Evolutionary conservation across 2,113 vertebrate genomes (phyloP), one percentile per base, ranked within the genome.

Genomic region (Protobothrops flavoviridis): DNA sequence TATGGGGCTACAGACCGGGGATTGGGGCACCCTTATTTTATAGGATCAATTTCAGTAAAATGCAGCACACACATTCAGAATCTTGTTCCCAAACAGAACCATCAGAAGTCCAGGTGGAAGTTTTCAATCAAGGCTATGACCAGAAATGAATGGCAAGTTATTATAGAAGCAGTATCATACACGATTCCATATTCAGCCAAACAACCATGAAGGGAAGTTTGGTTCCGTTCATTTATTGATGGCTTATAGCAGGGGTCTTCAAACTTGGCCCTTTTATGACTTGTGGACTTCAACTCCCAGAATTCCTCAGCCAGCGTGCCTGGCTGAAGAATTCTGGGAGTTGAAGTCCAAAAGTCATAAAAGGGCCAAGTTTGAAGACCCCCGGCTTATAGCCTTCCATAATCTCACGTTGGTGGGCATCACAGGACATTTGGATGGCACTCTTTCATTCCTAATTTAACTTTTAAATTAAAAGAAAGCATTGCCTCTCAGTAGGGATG

Each of bases 401-500:
- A n/a, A 15, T 69, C 61, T 69, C 24, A 74, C 6, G 5, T 20
- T 33, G 29, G 15, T 74, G n/a, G 64, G n/a, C n/a, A 74, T n/a
- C 13, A 17, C n/a, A 33, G 64, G 15, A 74, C 15, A 17, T 33
- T 39, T 74, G 15, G 15, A 74, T 20, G 15, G 2, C 69, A 74
- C n/a, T 33, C 15, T 74, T 74, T 74, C n/a, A 20, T 39, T 74
- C n/a, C 15, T 20, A 81, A 81, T 81, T 81, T 17, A 8, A 20
- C 20, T 81, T 39, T 29, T 93, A 52, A 69, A 43, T 92, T 96
- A 88, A 95, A 93, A 57, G 94, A 45, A 94, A 95, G 96, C 93
- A 97, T 95, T 97, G 98, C 95, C 95, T 97, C 39, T 96, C 92
- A 96, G 95, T 96, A 98, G 98, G 95, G 74, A 95, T 93, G 94